These are phyloP conservation scores for Ctenomys sociabilis DNA, from an alignment of 2,113 vertebrate species.

Conservation along the genomic window DNA sequence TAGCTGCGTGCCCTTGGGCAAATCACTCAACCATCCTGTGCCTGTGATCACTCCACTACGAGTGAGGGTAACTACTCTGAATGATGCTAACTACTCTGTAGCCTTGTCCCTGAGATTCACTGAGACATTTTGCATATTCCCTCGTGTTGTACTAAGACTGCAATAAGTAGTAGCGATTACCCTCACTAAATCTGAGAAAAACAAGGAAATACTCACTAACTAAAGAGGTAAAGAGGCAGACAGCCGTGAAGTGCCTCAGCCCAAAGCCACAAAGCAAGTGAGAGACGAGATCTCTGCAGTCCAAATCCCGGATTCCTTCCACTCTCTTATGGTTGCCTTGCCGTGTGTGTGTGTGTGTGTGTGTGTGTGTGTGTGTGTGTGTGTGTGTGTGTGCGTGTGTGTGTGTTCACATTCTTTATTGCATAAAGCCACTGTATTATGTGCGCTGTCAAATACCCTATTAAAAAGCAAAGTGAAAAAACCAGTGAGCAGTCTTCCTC, in stretches of 20 bases:
- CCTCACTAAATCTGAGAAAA: constrained; percentile 41
- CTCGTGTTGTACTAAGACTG: not conserved
- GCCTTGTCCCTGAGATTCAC: not conserved
- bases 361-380: not conserved
- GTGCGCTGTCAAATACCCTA: constrained; percentile 81
- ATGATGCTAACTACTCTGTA: no score
- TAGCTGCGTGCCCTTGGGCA: not conserved
- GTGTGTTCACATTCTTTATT: constrained; percentile 46
- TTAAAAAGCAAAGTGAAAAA: constrained; percentile 82
- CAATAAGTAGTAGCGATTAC: constrained; percentile 16
- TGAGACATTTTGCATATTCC: not conserved
- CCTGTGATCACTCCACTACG: not conserved
- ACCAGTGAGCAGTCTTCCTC: constrained; percentile 80
- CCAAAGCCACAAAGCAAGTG: not conserved
- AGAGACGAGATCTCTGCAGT: not conserved
- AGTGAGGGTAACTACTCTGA: no score
- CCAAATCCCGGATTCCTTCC: not conserved
- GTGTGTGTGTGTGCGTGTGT: not conserved
- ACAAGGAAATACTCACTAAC: constrained; percentile 15
- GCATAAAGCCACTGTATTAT: constrained; percentile 80
- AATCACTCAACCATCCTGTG: constrained; percentile 5
- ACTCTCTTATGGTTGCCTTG: not conserved
- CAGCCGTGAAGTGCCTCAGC: not conserved
- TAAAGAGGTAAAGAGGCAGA: not conserved
- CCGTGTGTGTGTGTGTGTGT: no score